These are phyloP conservation scores for Aphaenogaster rudis DNA, from an alignment of 1,140 invertebrate species.

Conservation along the genomic window DNA sequence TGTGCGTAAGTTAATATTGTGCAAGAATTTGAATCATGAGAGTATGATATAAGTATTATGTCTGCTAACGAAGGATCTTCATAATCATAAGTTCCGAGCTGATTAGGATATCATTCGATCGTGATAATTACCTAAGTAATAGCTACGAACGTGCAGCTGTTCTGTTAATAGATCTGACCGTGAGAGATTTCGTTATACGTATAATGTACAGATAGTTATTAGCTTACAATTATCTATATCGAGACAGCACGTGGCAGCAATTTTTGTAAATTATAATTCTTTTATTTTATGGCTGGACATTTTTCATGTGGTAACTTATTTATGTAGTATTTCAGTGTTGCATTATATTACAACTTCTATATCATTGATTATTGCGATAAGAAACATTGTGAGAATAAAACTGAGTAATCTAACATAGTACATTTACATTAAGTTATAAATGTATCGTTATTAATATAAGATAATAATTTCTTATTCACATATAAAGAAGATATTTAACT, in stretches of 20 bases:
- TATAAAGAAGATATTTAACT: not conserved
- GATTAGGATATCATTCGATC: conserved; percentile 28
- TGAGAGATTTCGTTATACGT: conserved; percentile 19
- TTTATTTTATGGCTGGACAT: conserved; percentile 20
- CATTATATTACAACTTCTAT: conserved; percentile 23
- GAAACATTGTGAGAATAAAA: conserved; percentile 19
- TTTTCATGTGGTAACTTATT: conserved; percentile 11
- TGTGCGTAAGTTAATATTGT: not conserved
- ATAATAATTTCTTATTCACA: conserved; percentile 6
- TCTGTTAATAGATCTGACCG: conserved; percentile 19
- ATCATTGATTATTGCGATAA: conserved; percentile 17
- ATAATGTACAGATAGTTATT: conserved; percentile 12
- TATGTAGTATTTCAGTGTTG: conserved; percentile 18
- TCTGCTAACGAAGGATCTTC: not conserved
- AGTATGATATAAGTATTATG: not conserved
- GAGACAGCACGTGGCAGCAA: not conserved
- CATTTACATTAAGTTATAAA: conserved; percentile 10
- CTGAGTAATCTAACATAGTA: not conserved
- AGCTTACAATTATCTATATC: conserved; percentile 8
- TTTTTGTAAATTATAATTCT: conserved; percentile 43
- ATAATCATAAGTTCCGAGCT: conserved; percentile 10
- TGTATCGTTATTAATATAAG: not conserved
- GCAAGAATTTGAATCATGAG: not conserved
- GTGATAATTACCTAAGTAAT: conserved; percentile 31
- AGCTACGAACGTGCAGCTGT: not conserved